phyloP scores from a whole-genome alignment of 2,888 invertebrate genomes.

The Drosophila mettleri region DNA sequence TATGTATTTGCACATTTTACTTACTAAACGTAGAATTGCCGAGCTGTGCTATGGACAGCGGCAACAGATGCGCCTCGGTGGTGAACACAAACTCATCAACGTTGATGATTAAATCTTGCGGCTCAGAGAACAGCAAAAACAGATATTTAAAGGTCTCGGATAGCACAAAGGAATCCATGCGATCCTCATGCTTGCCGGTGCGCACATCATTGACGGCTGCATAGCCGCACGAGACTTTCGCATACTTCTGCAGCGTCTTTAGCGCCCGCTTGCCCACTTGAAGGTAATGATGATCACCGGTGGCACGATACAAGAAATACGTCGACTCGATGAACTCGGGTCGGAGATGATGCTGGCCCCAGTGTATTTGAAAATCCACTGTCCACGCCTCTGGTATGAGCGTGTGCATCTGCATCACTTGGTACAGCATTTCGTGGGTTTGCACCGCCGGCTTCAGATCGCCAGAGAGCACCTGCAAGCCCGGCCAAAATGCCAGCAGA shows the following conservation, averaged over 20 bases:
- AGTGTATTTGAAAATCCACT: slow-evolving; percentile 98
- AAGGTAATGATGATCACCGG: slow-evolving; percentile 97
- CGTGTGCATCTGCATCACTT: slow-evolving; percentile 98
- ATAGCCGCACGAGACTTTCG: slow-evolving; percentile 97
- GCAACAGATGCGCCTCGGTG: slow-evolving; percentile 98
- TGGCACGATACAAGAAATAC: slow-evolving; percentile 97
- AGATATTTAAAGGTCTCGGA: slow-evolving; percentile 99
- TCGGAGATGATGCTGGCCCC: slow-evolving; percentile 98
- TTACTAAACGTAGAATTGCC: slow-evolving; percentile 86
- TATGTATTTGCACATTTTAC: slow-evolving; percentile 26
- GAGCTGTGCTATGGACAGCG: slow-evolving; percentile 91
- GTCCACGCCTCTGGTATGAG: slow-evolving; percentile 99
- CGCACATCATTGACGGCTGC: slow-evolving; percentile 98
- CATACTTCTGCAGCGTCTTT: slow-evolving; percentile 94
- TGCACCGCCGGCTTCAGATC: slow-evolving; percentile 99
- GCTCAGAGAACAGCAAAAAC: slow-evolving; percentile 96
- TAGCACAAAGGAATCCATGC: slow-evolving; percentile 99
- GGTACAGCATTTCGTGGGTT: slow-evolving; percentile 99
- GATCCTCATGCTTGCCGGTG: slow-evolving; percentile 95
- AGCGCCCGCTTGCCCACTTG: slow-evolving; percentile 94
- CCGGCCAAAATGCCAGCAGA: slow-evolving; percentile 98
- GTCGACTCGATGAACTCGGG: slow-evolving; percentile 99
- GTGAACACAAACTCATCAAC: slow-evolving; percentile 95
- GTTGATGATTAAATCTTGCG: slow-evolving; percentile 92
- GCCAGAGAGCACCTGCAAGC: slow-evolving; percentile 94